These are phyloP conservation scores for Sebastiscus albofasciatus DNA, from an alignment of 2,797 vertebrate genomes.

Conservation along the genomic window DNA sequence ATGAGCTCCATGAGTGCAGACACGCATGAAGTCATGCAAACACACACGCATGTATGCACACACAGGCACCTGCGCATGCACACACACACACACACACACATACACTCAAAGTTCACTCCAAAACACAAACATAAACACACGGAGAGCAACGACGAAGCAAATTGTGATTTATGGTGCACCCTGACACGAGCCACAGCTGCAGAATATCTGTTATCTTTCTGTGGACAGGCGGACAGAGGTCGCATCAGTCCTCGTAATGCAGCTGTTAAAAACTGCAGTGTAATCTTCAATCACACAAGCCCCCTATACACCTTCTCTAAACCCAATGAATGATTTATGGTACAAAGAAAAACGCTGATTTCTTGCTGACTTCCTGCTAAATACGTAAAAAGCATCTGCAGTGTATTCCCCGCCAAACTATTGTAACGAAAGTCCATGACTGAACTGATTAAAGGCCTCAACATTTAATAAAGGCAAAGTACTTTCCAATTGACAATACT, in stretches of 20 bases:
- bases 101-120: not conserved
- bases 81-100: constrained; percentile 20
- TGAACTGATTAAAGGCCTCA: not conserved
- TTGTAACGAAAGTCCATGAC: not conserved
- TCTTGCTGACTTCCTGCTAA: constrained; percentile 8
- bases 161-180: constrained; percentile 17
- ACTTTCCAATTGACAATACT: not conserved
- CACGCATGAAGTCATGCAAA: constrained; percentile 24
- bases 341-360: not conserved
- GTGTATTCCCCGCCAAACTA: not conserved
- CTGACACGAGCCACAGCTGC: constrained; percentile 6
- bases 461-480: not conserved
- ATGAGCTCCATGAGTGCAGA: not conserved
- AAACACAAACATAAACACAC: not conserved
- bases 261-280: not conserved
- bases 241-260: not conserved
- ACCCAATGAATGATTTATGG: not conserved
- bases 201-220: not conserved
- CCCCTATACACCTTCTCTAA: not conserved
- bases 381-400: not conserved
- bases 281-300: not conserved
- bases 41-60: constrained; percentile 11
- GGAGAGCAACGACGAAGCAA: not conserved
- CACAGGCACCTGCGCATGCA: not conserved
- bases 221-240: not conserved